Evolutionary conservation across 2,797 vertebrate genomes (phyloP), one percentile per base, ranked within the genome.

Genomic region (Aldrovandia affinis): DNA sequence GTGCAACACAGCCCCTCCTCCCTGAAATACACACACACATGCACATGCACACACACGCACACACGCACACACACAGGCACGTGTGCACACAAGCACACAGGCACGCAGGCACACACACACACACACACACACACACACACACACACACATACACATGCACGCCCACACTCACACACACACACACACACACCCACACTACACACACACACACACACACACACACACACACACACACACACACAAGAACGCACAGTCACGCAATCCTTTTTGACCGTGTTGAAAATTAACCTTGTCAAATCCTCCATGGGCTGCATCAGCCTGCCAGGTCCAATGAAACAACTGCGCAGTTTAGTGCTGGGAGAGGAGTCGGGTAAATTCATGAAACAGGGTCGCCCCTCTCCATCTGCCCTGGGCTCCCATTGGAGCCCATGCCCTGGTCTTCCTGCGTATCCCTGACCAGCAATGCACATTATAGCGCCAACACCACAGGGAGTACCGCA

Each of bases 231-330:
- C 3, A n/a, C 55, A 57, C 18, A 20, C 55, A 57, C 55, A 57
- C 55, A 57, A 22, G 2, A 42, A 6, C 50, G 36, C 50, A 57
- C 20, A 18, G 20, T 36, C 44, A 70, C 75, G n/a, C 12, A 10
- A 70, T 36, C 33, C 36, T 33, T 73, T 33, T 39, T 73, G 68
- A 73, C 39, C 15, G 14, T 73, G 68, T 73, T 42, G 68, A 79
- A 28, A 79, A 52, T 79, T 30, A 79, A 79, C 78, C 78, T 79
- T 52, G 78, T 79, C 78, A 54, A 44, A 52, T 79, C 44, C n/a
- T 54, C 18, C 4, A 30, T 33, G 42, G n/a, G 54, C 3, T 79
- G 77, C 44, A 54, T 79, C 77, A 54, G 77, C 47, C n/a, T 79
- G 44, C n/a, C 9, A n/a, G 25, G 28, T 79, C 42, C 33, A 18